These are phyloP conservation scores for Macroteleia sp. DNA, from an alignment of 2,888 invertebrate genomes.

Conservation along the genomic window DNA sequence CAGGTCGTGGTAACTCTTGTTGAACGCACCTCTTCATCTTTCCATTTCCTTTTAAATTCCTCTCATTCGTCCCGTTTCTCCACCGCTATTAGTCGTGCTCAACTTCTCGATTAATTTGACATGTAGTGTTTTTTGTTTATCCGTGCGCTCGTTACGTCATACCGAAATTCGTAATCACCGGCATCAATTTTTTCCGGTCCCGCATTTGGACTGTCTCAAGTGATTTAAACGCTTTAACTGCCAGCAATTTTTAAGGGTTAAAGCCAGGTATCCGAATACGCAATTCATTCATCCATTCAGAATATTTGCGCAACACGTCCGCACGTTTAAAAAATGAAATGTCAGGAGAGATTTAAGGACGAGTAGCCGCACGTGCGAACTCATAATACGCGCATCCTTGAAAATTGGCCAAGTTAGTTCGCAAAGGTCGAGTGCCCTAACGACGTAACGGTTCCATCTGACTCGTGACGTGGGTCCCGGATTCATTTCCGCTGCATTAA, in stretches of 20 bases:
- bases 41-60: constrained; percentile 5
- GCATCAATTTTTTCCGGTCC: constrained; percentile 21
- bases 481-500: too few species aligned
- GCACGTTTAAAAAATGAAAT: constrained; percentile 33
- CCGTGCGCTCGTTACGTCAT: constrained; percentile 16
- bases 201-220: constrained; percentile 9
- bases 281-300: constrained; percentile 45
- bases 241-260: constrained; percentile 42
- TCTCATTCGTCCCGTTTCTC: neutral
- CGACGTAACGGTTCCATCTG: constrained; percentile 72
- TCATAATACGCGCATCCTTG: constrained; percentile 49
- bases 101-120: constrained; percentile 21
- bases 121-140: constrained; percentile 1
- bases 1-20: constrained; percentile 13
- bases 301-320: constrained; percentile 39
- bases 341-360: constrained; percentile 47
- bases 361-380: constrained; percentile 33
- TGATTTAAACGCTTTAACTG: constrained; percentile 41
- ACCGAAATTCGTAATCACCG: constrained; percentile 12
- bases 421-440: constrained; percentile 65
- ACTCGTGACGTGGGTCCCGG: constrained; percentile 10
- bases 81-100: neutral
- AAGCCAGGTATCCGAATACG: constrained; percentile 21
- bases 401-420: constrained; percentile 47
- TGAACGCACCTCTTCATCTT: constrained; percentile 10